Base-by-base conservation (phyloP, 2,888 invertebrate species). In the Meghimatium bilineatum region DNA sequence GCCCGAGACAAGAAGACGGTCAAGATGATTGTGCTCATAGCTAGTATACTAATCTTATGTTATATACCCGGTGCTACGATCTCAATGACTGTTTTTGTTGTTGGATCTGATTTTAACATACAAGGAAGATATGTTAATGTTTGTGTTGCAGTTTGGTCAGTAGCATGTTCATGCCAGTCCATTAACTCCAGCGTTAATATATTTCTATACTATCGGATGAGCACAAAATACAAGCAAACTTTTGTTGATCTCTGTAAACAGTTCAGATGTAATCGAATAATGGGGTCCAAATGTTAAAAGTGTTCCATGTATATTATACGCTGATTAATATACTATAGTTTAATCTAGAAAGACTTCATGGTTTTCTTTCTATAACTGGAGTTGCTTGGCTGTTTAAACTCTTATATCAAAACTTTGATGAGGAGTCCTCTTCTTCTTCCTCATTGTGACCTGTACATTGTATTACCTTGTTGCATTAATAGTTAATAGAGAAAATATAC, bases 181-280 rank as follows among this genome's bases (percentile, higher is more conserved):
- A 78, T 52, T 14, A 78, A 78, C 32, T 66, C 66, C 38, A 66
- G 38, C 14, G n/a, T 78, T 14, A 78, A 78, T 32, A 78, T 78
- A 26, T 66, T 78, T n/a, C 14, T 78, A 1, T 78, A 78, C 38
- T 67, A 44, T 29, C 23, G 38, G 26, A 78, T 78, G 78, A 78
- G 78, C 67, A n/a, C 78, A 36, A 78, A 66, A 36, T 78, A 66
- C 78, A 75, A n/a, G n/a, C 17, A 75, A 1, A 49, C 49, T 10
- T 49, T 75, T 29, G 2, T 23, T 49, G 38, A 67, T 44, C 44
- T 44, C 44, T 44, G 5, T 5, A 12, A 44, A 44, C 44, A 12
- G 5, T 44, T 8, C 12, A 44, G 12, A 44, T 44, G 44, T 44
- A 12, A 44, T 44, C 6, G 44, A 12, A 44, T 8, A 44, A 44